These are phyloP conservation scores for Flexamia atlantica DNA, from an alignment of 2,888 invertebrate species.

Conservation along the genomic window DNA sequence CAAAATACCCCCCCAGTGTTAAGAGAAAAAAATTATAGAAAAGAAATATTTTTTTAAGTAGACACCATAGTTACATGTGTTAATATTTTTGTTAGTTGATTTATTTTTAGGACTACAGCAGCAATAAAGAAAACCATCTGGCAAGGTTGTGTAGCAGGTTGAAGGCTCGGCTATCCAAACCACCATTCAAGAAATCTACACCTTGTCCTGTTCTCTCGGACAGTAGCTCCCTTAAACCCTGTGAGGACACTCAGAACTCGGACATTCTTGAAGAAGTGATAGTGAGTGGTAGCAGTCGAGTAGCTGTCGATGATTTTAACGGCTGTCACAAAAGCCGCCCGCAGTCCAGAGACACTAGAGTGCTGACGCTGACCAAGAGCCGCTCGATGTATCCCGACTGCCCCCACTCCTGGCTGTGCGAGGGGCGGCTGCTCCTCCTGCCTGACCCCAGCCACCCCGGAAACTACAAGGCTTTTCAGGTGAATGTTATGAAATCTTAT, in stretches of 20 bases:
- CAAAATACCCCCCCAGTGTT: too few relatives aligned
- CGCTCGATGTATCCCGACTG: constrained; percentile 89
- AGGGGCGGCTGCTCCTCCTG: constrained; percentile 91
- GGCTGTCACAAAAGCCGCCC: constrained; percentile 79
- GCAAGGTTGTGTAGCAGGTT: neutral
- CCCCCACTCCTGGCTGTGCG: constrained; percentile 96
- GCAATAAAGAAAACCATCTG: constrained; percentile 64
- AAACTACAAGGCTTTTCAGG: constrained; percentile 90
- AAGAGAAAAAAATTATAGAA: too few relatives aligned
- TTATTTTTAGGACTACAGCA: neutral
- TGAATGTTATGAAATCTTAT: too few relatives aligned
- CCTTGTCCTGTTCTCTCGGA: neutral
- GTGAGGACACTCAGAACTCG: too few relatives aligned
- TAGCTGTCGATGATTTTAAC: constrained; percentile 74
- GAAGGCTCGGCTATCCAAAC: neutral
- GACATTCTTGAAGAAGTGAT: constrained; percentile 74
- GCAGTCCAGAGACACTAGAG: constrained; percentile 77
- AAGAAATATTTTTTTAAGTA: too few relatives aligned
- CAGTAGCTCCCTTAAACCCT: neutral
- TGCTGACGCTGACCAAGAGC: constrained; percentile 91
- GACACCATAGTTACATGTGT: too few relatives aligned
- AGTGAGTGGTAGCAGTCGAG: constrained; percentile 68
- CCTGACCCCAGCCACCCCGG: constrained; percentile 87
- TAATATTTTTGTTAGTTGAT: too few relatives aligned
- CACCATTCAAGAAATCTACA: neutral